A percentile compares a stretch with the other conserved stretches of the same genome.
These are phyloP conservation scores for Melanotaenia parkinsoni DNA, from an alignment of 2,797 vertebrate species.

Conservation along the genomic window DNA sequence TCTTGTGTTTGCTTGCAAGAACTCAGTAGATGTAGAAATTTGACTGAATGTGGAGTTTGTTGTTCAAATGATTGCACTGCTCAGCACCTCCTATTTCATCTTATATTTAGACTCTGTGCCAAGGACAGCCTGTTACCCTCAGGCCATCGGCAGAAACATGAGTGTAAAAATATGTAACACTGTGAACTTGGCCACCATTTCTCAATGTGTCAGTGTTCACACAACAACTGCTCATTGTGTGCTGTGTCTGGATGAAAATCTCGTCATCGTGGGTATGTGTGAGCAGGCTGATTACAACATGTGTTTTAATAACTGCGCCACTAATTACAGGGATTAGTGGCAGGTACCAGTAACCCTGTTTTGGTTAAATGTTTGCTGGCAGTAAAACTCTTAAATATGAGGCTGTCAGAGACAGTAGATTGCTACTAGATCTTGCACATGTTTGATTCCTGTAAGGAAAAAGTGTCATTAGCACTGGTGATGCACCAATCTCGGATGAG, in stretches of 20 bases:
- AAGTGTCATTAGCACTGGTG: too few relatives aligned
- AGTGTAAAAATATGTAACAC: slow-evolving; percentile 2
- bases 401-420: too few relatives aligned
- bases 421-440: too few relatives aligned
- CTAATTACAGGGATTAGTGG: slow-evolving; percentile 17
- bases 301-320: slow-evolving; percentile 6
- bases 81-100: slow-evolving; percentile 17
- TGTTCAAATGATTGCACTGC: slow-evolving; percentile 21
- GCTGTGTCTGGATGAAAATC: slow-evolving; percentile 15
- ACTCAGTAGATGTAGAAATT: slow-evolving; percentile 21
- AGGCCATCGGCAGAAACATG: slow-evolving; percentile 13
- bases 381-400: too few relatives aligned
- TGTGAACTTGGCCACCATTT: slow-evolving; percentile 5
- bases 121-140: slow-evolving; percentile 51
- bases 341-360: neutral
- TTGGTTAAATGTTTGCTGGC: slow-evolving; percentile 11
- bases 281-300: slow-evolving; percentile 26
- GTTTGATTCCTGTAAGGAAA: too few relatives aligned
- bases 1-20: neutral
- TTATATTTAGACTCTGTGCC: slow-evolving; percentile 32
- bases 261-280: slow-evolving; percentile 10
- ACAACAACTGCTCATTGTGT: slow-evolving; percentile 1
- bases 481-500: too few relatives aligned
- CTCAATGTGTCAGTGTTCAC: slow-evolving; percentile 1
- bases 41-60: slow-evolving; percentile 25